Conservation (phyloP, 2,113 vertebrate genomes). For the Colossoma macropomum region DNA sequence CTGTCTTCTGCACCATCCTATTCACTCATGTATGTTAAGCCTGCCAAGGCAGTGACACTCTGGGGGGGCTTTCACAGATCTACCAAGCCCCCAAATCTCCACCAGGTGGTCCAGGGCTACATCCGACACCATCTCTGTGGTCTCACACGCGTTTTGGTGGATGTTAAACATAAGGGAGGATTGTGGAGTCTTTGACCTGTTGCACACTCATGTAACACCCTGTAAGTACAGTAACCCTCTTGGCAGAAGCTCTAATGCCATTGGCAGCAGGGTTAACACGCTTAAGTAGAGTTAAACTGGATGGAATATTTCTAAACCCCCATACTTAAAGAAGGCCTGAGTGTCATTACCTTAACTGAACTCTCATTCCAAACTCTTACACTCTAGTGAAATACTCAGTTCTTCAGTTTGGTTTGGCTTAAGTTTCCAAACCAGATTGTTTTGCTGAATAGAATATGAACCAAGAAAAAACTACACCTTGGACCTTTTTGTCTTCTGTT, state of each 20-base stretch:
- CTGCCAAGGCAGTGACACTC: neutral
- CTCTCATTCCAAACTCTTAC: neutral
- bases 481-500: neutral
- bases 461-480: neutral
- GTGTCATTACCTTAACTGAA: conserved; percentile 31
- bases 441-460: neutral
- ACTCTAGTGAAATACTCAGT: neutral
- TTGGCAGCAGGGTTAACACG: conserved; percentile 34
- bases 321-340: conserved; percentile 26
- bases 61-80: conserved; percentile 14
- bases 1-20: neutral
- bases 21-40: neutral
- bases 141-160: conserved; percentile 1
- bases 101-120: conserved; percentile 35
- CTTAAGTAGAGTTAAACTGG: conserved; percentile 32
- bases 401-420: too few relatives aligned
- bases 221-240: conserved; percentile 34
- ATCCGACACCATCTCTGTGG: conserved; percentile 8
- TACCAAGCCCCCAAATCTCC: conserved; percentile 41
- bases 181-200: conserved; percentile 44
- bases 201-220: conserved; percentile 44
- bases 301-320: conserved; percentile 18
- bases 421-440: neutral
- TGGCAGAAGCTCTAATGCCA: conserved; percentile 29
- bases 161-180: conserved; percentile 38